Evolutionary conservation across 2,113 vertebrate species (phyloP).

Genomic region (Oreochromis niloticus): DNA sequence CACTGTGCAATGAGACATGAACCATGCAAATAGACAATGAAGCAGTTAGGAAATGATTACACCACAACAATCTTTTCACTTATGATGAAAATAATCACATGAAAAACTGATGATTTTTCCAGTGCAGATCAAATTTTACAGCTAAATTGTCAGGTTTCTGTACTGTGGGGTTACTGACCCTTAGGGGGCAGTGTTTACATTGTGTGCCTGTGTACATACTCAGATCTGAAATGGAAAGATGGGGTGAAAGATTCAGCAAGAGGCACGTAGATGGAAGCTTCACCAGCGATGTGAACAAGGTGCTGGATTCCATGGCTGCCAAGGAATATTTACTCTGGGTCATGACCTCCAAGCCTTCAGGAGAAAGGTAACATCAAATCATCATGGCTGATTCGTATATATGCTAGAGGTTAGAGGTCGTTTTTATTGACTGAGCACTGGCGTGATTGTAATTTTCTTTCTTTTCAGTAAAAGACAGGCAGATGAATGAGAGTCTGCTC

Average conservation of each 20-base stretch:
- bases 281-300: constrained; percentile 91
- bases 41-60: not conserved
- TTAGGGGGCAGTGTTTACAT: constrained; percentile 1
- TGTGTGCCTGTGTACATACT: constrained; percentile 53
- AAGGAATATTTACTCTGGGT: constrained; percentile 95
- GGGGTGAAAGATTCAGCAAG: constrained; percentile 69
- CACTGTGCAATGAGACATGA: not conserved
- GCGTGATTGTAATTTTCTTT: not conserved
- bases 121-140: not conserved
- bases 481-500: constrained; percentile 66
- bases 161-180: not conserved
- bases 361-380: constrained; percentile 44
- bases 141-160: not conserved
- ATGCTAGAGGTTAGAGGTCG: not conserved
- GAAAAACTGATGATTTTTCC: not conserved
- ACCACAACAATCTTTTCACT: not conserved
- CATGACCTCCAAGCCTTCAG: constrained; percentile 84
- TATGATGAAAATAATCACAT: not conserved
- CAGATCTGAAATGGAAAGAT: constrained; percentile 76
- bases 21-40: not conserved
- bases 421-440: not conserved
- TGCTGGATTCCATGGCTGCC: constrained; percentile 90
- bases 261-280: constrained; percentile 95
- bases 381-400: not conserved
- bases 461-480: constrained; percentile 70